Evolutionary conservation across 2,797 vertebrate species (phyloP), one percentile per base, ranked within the genome.

Genomic region (Falco cherrug): DNA sequence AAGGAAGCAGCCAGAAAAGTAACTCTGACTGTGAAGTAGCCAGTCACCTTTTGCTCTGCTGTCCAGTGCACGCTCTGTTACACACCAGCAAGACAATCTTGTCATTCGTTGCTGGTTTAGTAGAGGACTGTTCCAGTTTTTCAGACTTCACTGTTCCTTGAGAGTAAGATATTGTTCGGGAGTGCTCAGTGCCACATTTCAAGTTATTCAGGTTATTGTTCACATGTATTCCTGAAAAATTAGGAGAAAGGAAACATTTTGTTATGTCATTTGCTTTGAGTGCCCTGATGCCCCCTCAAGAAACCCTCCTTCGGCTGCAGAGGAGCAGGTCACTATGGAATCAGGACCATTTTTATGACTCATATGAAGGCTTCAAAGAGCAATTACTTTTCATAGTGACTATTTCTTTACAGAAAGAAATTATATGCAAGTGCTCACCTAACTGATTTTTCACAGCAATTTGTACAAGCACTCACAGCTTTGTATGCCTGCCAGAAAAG

Each of bases 161-260:
- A 97, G 98, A 97, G 95, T 98, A 98, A n/a, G 99, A 98, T 5
- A 99, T 93, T 25, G 99, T 98, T 97, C 98, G 98, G 91, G 98
- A 97, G 96, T 98, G 98, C 96, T 99, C 99, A 64, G 97, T 91
- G 91, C 98, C 98, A 68, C 98, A 99, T 96, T 99, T 99, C 97
- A 99, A 98, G 98, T 99, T 99, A 98, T 99, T 99, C 96, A 99
- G 99, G 97, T 99, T 99, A 95, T 99, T 98, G 97, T 99, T 99
- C 95, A 99, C 98, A 57, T 99, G 98, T 81, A 99, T 99, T 93
- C 99, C 99, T 98, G 93, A 95, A 95, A 96, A 25, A 82, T 78
- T 4, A 68, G 43, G 39, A 90, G 33, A 97, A 93, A 86, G 10
- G 21, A 87, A 75, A 67, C 11, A 16, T 45, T 76, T 56, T 28